These are phyloP conservation scores for Rissa tridactyla DNA, from an alignment of 2,113 vertebrate genomes.

Conservation along the genomic window DNA sequence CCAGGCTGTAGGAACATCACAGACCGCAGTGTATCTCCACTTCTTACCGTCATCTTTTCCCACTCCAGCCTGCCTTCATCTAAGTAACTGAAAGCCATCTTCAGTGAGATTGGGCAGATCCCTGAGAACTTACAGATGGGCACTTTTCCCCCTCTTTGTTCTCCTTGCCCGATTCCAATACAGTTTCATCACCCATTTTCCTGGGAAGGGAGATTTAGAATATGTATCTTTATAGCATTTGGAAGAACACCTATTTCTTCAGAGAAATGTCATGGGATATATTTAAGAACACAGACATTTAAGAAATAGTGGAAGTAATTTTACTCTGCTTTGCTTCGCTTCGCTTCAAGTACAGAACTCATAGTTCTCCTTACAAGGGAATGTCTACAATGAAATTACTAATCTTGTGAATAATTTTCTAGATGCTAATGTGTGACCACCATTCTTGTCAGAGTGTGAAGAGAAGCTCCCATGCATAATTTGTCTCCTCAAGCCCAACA, in stretches of 20 bases:
- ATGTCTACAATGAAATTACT: background rate
- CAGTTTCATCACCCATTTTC: background rate
- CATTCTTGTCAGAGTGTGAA: background rate
- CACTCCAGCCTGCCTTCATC: background rate
- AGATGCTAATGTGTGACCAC: background rate
- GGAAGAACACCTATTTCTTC: background rate
- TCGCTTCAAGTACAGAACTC: background rate
- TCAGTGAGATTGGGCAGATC: background rate
- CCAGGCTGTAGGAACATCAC: background rate
- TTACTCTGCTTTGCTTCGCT: background rate
- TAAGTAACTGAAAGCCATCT: background rate
- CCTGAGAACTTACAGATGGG: background rate
- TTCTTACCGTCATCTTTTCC: background rate
- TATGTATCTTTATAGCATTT: background rate
- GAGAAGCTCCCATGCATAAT: background rate
- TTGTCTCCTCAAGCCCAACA: background rate
- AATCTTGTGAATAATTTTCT: background rate
- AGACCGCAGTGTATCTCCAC: background rate
- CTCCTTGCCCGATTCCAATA: background rate
- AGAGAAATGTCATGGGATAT: background rate
- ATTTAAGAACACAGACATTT: background rate
- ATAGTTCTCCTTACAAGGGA: background rate
- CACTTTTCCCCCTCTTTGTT: background rate
- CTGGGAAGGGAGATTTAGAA: background rate
- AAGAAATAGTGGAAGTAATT: background rate